Evolutionary conservation across 1,140 invertebrate genomes (phyloP).

Genomic region (Halictus rubicundus): DNA sequence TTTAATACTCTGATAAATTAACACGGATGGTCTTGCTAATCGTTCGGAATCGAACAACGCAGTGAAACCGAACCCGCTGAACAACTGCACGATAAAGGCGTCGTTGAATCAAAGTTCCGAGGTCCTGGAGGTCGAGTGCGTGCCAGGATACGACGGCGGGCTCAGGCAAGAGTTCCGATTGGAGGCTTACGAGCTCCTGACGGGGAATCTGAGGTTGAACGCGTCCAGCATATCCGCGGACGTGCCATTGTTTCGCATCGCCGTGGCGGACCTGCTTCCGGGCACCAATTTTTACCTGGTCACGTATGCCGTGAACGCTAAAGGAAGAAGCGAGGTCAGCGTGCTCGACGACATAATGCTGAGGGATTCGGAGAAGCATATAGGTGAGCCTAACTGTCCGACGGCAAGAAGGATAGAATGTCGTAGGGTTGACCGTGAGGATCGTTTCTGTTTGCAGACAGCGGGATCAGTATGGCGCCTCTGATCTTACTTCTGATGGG

Average conservation of each 20-base stretch:
- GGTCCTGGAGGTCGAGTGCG: slow-evolving; percentile 87
- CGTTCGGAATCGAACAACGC: neutral
- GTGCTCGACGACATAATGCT: slow-evolving; percentile 92
- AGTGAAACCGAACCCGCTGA: slow-evolving; percentile 89
- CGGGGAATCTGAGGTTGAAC: slow-evolving; percentile 86
- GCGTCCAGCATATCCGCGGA: slow-evolving; percentile 81
- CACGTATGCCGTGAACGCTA: slow-evolving; percentile 92
- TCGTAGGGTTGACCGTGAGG: too few species aligned
- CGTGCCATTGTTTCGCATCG: slow-evolving; percentile 85
- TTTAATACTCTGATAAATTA: too few species aligned
- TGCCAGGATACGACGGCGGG: slow-evolving; percentile 91
- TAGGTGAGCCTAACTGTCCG: slow-evolving; percentile 82
- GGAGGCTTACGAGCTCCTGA: slow-evolving; percentile 88
- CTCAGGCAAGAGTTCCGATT: slow-evolving; percentile 90
- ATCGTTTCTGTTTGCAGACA: slow-evolving; percentile 79
- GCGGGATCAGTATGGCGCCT: slow-evolving; percentile 83
- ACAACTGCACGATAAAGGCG: slow-evolving; percentile 90
- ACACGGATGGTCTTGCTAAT: too few species aligned
- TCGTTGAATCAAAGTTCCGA: slow-evolving; percentile 86
- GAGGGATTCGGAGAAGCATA: slow-evolving; percentile 91
- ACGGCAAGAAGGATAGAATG: too few species aligned
- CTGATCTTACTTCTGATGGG: slow-evolving; percentile 83
- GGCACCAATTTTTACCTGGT: slow-evolving; percentile 83
- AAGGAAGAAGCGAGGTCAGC: slow-evolving; percentile 90
- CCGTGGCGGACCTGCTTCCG: slow-evolving; percentile 84